Evolutionary conservation across 2,888 invertebrate genomes (phyloP).

Genomic region (Acanthosepion pharaonis): DNA sequence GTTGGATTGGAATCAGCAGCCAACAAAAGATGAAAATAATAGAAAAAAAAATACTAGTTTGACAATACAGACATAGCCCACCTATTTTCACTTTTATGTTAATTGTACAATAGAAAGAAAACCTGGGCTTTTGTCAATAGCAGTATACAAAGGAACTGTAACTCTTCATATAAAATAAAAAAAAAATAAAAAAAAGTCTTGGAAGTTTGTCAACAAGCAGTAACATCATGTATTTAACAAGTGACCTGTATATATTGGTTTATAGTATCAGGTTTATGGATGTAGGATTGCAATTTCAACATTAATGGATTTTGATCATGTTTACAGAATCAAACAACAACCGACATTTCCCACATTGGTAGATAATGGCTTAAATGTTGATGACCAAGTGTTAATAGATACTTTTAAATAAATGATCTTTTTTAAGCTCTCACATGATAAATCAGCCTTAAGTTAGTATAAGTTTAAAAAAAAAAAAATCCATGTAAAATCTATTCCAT

Average conservation of each 20-base stretch:
- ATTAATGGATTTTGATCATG: neutral
- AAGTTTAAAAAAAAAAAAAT: too few relatives aligned
- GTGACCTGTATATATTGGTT: neutral
- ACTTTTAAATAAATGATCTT: too few relatives aligned
- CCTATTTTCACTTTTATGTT: neutral
- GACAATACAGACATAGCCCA: neutral
- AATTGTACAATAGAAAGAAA: neutral
- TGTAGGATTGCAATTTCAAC: neutral
- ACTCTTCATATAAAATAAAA: neutral
- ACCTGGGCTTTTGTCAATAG: neutral
- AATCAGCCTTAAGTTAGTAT: too few relatives aligned
- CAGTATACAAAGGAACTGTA: neutral
- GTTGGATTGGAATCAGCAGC: neutral
- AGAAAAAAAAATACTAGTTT: neutral
- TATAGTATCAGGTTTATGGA: neutral
- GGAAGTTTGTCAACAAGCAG: neutral
- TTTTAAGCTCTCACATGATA: too few relatives aligned
- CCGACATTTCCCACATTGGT: neutral
- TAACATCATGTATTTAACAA: constrained; percentile 15
- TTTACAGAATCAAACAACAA: neutral
- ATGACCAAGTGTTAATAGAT: neutral
- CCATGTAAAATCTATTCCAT: too few relatives aligned
- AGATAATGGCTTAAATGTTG: neutral
- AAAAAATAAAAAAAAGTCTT: neutral
- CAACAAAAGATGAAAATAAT: neutral